Evolutionary conservation across 1,140 invertebrate species (phyloP).

Genomic region (Pseudomyrmex sp.): DNA sequence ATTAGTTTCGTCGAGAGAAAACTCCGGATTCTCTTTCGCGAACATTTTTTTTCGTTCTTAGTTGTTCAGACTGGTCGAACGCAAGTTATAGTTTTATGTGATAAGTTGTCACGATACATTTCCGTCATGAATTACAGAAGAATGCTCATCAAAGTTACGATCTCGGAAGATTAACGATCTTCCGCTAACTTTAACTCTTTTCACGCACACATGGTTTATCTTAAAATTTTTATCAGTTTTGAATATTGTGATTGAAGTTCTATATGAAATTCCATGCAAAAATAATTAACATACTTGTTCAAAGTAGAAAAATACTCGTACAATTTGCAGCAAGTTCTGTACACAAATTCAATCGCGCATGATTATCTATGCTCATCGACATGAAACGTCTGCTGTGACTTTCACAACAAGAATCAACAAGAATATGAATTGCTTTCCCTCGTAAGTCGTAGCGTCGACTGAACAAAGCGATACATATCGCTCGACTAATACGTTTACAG

Average conservation of each 20-base stretch:
- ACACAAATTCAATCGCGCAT: constrained; percentile 54
- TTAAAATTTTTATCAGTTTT: background rate
- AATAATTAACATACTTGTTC: background rate
- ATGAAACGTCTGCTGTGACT: constrained; percentile 11
- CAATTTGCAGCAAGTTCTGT: constrained; percentile 69
- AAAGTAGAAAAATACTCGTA: constrained; percentile 49
- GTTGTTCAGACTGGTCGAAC: constrained; percentile 57
- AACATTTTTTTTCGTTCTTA: constrained; percentile 58
- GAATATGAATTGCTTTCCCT: constrained; percentile 10
- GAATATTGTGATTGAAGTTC: constrained; percentile 12
- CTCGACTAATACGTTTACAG: constrained; percentile 54
- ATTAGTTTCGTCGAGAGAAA: constrained; percentile 70
- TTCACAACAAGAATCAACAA: constrained; percentile 8
- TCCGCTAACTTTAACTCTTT: background rate
- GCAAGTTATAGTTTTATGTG: constrained; percentile 60
- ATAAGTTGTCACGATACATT: constrained; percentile 54
- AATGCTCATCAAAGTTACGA: constrained; percentile 33
- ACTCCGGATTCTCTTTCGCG: constrained; percentile 41
- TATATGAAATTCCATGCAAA: background rate
- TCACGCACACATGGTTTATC: too few species aligned
- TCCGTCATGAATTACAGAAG: background rate
- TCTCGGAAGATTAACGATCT: constrained; percentile 26
- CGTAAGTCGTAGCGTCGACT: constrained; percentile 11
- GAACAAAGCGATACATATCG: constrained; percentile 15
- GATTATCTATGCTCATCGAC: constrained; percentile 38